Conservation (phyloP, 2,113 vertebrate species). For the Prochilodus magdalenae region DNA sequence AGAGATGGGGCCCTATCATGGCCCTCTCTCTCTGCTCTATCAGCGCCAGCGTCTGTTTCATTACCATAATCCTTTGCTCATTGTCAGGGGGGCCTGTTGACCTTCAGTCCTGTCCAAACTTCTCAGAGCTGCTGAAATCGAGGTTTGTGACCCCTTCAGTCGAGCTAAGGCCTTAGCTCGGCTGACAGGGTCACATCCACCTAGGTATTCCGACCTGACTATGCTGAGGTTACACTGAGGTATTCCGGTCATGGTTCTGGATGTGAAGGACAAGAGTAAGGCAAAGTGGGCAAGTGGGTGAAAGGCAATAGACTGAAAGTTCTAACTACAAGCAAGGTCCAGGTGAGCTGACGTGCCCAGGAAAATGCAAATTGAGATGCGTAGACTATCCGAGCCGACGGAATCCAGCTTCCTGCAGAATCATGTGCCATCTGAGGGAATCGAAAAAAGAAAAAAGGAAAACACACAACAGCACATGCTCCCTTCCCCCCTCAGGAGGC, state of each 20-base stretch:
- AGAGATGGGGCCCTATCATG: conserved; percentile 64
- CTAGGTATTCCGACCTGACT: too few relatives aligned
- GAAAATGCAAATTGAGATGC: conserved; percentile 4
- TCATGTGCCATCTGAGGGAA: conserved; percentile 9
- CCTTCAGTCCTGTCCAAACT: conserved; percentile 58
- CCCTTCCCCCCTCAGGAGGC: conserved; percentile 56
- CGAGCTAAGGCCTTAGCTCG: too few relatives aligned
- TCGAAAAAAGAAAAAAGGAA: background rate
- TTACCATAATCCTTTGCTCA: conserved; percentile 67
- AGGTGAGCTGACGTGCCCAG: background rate
- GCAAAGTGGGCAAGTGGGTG: background rate
- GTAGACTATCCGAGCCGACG: background rate
- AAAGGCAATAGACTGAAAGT: background rate
- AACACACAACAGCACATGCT: conserved; percentile 47
- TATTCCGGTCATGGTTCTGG: background rate
- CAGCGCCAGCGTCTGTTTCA: conserved; percentile 57
- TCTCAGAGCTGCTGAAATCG: conserved; percentile 59
- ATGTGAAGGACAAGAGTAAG: background rate
- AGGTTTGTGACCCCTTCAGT: conserved; percentile 17
- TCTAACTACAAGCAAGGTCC: background rate
- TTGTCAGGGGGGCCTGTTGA: conserved; percentile 66
- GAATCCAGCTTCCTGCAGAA: conserved; percentile 19
- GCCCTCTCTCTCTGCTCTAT: conserved; percentile 42
- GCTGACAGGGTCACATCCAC: background rate
- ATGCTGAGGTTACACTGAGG: too few relatives aligned